phyloP scores from a whole-genome alignment of 2,113 vertebrate species.

The Hemiprocne comata region DNA sequence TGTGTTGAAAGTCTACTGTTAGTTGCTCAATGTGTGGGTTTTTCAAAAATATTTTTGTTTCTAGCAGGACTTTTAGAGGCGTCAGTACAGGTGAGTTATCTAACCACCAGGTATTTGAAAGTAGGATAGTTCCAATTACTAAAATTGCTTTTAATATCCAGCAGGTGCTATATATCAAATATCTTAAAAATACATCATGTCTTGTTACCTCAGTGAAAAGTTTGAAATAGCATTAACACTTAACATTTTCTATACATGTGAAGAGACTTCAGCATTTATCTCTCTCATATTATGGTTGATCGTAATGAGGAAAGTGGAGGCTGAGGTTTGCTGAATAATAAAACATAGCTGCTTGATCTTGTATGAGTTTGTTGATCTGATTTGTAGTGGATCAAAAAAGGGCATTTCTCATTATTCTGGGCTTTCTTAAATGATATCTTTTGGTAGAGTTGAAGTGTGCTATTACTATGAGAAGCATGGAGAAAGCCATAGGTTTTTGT shows the following conservation, averaged over 20 bases:
- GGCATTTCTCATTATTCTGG: background rate
- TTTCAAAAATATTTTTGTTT: background rate
- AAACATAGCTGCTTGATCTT: conserved; percentile 42
- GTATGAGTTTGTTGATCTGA: conserved; percentile 18
- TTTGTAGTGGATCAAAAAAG: conserved; percentile 8
- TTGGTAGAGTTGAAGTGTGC: background rate
- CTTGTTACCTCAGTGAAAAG: background rate
- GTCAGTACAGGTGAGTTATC: background rate
- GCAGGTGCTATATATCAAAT: background rate
- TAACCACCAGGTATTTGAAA: background rate
- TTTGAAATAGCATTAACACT: background rate
- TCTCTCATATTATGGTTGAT: background rate
- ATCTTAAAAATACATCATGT: background rate
- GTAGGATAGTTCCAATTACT: background rate
- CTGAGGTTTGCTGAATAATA: conserved; percentile 44
- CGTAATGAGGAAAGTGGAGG: background rate
- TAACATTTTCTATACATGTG: background rate
- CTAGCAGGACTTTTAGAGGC: background rate
- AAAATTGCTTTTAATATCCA: background rate
- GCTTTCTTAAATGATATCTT: background rate
- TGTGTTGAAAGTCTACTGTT: background rate
- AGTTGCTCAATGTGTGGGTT: background rate
- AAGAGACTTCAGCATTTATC: conserved; percentile 1
- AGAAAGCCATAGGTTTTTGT: background rate
- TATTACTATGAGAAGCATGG: background rate